Conservation (phyloP, 2,797 vertebrate species). For the Manis pentadactyla region DNA sequence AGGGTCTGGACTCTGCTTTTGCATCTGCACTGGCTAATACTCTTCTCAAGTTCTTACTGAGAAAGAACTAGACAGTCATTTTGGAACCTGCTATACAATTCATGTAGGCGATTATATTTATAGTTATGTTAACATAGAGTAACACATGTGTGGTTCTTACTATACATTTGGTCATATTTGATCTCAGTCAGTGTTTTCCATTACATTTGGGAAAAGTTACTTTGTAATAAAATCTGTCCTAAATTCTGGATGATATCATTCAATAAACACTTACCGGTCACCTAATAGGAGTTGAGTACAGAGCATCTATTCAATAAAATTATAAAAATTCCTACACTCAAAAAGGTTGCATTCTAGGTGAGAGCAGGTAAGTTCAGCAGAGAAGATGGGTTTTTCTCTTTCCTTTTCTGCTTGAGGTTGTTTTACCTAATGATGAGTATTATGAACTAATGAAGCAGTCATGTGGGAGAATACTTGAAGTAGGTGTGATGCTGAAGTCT, state of each 20-base stretch:
- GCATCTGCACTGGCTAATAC: neutral
- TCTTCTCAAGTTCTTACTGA: neutral
- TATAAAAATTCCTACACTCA: neutral
- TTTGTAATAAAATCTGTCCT: neutral
- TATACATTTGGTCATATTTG: neutral
- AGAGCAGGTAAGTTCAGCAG: neutral
- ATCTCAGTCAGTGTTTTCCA: neutral
- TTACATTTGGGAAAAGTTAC: neutral
- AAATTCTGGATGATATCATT: neutral
- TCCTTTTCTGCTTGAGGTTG: neutral
- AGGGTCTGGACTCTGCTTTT: neutral
- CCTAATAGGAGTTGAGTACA: neutral
- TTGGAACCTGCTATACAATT: neutral
- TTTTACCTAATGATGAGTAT: neutral
- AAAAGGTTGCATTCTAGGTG: neutral
- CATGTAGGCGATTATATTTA: neutral
- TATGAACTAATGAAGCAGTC: neutral
- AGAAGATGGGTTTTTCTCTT: neutral
- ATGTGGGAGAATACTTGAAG: accelerated
- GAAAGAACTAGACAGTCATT: neutral
- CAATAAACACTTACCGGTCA: neutral
- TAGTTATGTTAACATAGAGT: neutral
- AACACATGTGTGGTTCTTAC: neutral
- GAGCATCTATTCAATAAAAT: neutral
- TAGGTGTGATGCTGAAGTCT: neutral